These are phyloP conservation scores for Mus caroli DNA, from an alignment of 2,797 vertebrate genomes.

Conservation along the genomic window DNA sequence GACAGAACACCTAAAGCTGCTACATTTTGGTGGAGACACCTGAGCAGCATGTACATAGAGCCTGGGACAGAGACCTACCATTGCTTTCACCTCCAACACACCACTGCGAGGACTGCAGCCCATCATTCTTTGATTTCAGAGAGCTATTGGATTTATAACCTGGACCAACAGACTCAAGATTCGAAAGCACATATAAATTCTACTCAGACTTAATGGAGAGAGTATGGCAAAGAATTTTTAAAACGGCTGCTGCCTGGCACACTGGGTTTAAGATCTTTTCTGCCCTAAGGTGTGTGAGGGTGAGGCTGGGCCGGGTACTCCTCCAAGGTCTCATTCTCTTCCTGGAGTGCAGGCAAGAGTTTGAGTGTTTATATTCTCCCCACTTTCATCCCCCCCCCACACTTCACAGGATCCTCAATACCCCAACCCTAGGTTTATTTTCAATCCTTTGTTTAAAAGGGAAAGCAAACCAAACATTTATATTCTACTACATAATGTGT, in stretches of 20 bases:
- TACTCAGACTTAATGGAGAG: background rate
- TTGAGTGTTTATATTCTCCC: background rate
- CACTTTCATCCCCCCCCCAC: background rate
- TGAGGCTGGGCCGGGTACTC: background rate
- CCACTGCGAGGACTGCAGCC: background rate
- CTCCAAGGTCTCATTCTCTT: background rate
- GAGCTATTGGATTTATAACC: background rate
- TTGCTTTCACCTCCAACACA: background rate
- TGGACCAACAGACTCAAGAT: background rate
- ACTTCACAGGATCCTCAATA: background rate
- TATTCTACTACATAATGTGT: background rate
- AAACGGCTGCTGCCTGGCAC: background rate
- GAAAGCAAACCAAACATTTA: background rate
- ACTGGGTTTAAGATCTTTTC: background rate
- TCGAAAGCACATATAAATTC: background rate
- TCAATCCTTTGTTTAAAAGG: background rate
- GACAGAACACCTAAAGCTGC: background rate
- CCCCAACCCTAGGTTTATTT: background rate
- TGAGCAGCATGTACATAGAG: too few relatives aligned
- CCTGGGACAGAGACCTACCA: too few relatives aligned
- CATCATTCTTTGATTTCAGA: slow-evolving; percentile 21
- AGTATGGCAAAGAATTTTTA: background rate
- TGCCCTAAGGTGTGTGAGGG: too few relatives aligned
- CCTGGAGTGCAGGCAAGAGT: too few relatives aligned
- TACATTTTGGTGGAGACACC: background rate